Percentiles rank a stretch among this genome's conserved stretches.
phyloP scores from a whole-genome alignment of 2,797 vertebrate genomes.

The Coendou prehensilis region DNA sequence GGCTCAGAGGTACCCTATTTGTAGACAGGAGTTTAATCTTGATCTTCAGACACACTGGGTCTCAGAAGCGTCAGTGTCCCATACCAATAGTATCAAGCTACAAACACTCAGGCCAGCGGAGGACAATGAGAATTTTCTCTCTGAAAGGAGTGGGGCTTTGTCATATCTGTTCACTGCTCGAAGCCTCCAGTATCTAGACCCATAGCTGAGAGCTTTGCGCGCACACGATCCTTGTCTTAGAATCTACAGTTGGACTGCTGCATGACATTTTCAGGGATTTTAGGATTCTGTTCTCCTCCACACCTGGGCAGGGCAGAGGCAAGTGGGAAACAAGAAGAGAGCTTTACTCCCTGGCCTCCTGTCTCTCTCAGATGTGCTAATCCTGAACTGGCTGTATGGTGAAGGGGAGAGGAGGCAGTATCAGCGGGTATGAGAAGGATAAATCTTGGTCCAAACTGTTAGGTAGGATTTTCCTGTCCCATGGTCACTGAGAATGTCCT shows the following conservation, averaged over 20 bases:
- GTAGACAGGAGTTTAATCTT: not conserved
- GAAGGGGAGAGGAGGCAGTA: not conserved
- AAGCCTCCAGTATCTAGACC: not conserved
- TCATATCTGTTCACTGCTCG: not conserved
- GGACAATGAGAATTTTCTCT: not conserved
- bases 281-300: not conserved
- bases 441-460: not conserved
- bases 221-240: not conserved
- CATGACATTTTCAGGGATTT: not conserved
- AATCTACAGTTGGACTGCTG: not conserved
- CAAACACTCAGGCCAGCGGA: not conserved
- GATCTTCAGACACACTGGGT: not conserved
- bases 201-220: not conserved
- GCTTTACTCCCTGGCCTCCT: not conserved
- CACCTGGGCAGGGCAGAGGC: not conserved
- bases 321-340: not conserved
- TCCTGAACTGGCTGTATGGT: not conserved
- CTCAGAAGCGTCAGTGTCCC: not conserved
- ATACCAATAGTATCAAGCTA: not conserved
- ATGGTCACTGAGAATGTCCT: not conserved
- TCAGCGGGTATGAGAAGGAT: not conserved
- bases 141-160: not conserved
- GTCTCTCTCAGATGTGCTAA: not conserved
- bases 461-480: not conserved
- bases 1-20: not conserved